phyloP scores from a whole-genome alignment of 2,113 vertebrate genomes.

The Oostethus manadensis region DNA sequence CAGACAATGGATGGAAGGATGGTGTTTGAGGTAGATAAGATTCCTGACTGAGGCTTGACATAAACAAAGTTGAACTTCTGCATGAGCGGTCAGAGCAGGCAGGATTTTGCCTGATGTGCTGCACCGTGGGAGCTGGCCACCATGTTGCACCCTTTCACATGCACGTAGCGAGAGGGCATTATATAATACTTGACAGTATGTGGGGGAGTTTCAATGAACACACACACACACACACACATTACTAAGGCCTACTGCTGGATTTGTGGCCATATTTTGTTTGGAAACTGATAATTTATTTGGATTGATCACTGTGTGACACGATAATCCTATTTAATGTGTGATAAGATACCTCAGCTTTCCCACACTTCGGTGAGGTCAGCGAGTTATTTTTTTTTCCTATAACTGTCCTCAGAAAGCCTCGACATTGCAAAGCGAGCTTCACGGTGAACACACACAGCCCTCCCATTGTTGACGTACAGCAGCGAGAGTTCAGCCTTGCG shows the following conservation, averaged over 20 bases:
- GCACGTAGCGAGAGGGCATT: constrained; percentile 57
- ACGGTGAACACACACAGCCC: background rate
- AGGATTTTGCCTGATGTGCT: constrained; percentile 43
- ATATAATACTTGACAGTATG: constrained; percentile 53
- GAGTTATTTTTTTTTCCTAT: background rate
- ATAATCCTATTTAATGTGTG: background rate
- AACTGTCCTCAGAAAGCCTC: background rate
- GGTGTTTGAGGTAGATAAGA: too few species aligned
- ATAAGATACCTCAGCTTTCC: background rate
- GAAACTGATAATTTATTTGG: background rate
- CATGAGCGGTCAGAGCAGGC: constrained; percentile 14
- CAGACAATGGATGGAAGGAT: too few species aligned
- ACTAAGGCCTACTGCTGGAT: background rate
- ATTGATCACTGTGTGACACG: background rate
- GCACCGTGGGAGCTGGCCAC: constrained; percentile 40
- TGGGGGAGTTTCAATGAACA: constrained; percentile 27
- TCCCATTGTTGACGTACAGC: constrained; percentile 19
- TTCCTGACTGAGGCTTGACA: constrained; percentile 1
- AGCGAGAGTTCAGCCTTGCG: constrained; percentile 21
- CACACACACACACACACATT: constrained; percentile 1
- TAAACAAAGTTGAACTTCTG: constrained; percentile 24
- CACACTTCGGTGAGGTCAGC: background rate
- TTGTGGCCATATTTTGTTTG: too few species aligned
- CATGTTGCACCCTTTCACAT: constrained; percentile 54
- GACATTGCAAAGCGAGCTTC: background rate